Conservation (phyloP, 2,888 invertebrate species). For the Drosophila leonis region DNA sequence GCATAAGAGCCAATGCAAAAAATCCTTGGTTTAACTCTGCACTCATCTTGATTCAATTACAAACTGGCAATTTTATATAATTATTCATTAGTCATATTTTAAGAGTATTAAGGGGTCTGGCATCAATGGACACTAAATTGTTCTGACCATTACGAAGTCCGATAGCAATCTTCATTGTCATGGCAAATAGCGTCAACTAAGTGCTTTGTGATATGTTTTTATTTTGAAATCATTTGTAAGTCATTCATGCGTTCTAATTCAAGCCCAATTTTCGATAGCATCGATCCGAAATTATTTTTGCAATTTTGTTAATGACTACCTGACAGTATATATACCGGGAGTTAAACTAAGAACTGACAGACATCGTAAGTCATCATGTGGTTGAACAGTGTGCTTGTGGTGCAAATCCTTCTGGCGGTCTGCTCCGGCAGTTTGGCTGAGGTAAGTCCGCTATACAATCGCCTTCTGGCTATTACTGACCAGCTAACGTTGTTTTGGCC, state of each 20-base stretch:
- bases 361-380: constrained; percentile 60
- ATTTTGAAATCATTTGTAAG: constrained; percentile 32
- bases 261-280: constrained; percentile 48
- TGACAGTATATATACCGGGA: constrained; percentile 53
- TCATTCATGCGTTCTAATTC: constrained; percentile 46
- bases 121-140: constrained; percentile 64
- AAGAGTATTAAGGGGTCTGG: constrained; percentile 41
- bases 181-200: constrained; percentile 50
- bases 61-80: constrained; percentile 66
- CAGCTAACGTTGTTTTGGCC: not conserved
- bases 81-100: constrained; percentile 52
- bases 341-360: constrained; percentile 16
- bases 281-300: constrained; percentile 36
- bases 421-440: constrained; percentile 58
- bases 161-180: constrained; percentile 27
- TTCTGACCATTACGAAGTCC: constrained; percentile 44
- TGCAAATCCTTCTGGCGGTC: constrained; percentile 58
- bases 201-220: constrained; percentile 14
- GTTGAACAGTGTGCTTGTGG: constrained; percentile 36
- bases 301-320: constrained; percentile 9
- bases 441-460: constrained; percentile 45
- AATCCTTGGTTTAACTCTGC: constrained; percentile 32
- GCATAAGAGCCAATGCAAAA: constrained; percentile 41
- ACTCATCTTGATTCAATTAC: constrained; percentile 59
- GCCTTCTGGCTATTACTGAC: not conserved